These are phyloP conservation scores for Chamaetylas fuelleborni DNA, from an alignment of 2,113 vertebrate species.

Conservation along the genomic window DNA sequence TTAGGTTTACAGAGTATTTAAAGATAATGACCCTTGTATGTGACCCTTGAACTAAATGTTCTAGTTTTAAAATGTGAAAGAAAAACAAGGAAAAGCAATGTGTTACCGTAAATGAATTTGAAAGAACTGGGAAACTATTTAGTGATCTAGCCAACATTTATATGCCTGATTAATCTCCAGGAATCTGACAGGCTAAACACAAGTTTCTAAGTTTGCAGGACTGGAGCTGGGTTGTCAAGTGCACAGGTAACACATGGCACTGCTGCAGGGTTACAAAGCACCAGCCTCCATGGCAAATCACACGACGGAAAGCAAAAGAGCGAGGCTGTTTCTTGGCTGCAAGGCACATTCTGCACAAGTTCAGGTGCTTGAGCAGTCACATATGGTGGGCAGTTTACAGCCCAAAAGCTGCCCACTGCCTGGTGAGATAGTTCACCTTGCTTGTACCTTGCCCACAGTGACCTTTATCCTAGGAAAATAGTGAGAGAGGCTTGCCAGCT, in stretches of 20 bases:
- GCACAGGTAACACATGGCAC: neutral
- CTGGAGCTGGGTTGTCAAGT: neutral
- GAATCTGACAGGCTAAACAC: constrained; percentile 2
- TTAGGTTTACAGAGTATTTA: neutral
- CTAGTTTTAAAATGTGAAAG: constrained; percentile 17
- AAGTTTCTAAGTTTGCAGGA: neutral
- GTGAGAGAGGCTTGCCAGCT: neutral
- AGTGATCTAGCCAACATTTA: constrained; percentile 8
- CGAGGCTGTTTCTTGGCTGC: neutral
- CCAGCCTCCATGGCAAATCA: neutral
- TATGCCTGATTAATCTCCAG: constrained; percentile 6
- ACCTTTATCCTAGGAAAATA: neutral
- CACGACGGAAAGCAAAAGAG: neutral
- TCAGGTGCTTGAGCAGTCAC: neutral
- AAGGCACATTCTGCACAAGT: neutral
- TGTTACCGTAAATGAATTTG: constrained; percentile 26
- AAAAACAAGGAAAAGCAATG: constrained; percentile 33
- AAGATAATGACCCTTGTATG: constrained; percentile 37
- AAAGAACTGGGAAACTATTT: constrained; percentile 37
- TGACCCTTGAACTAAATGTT: constrained; percentile 21
- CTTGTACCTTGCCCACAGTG: neutral
- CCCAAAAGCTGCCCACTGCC: neutral
- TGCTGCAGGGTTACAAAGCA: neutral
- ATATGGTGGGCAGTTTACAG: neutral
- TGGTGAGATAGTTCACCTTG: neutral